phyloP scores from a whole-genome alignment of 2,797 vertebrate genomes.

The Premnoplex brunnescens region DNA sequence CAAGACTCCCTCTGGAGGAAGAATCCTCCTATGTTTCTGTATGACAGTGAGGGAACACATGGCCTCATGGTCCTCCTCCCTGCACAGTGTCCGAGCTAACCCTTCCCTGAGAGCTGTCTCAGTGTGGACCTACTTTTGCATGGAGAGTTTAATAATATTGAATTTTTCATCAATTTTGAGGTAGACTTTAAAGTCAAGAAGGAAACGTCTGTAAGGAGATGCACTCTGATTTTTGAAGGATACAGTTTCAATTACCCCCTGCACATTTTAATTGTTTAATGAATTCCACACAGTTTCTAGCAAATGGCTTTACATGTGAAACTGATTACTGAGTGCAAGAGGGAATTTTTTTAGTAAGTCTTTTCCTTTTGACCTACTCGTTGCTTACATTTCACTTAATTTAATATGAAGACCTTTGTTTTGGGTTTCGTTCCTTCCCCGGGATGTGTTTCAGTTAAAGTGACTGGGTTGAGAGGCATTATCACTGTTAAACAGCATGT shows the following conservation, averaged over 20 bases:
- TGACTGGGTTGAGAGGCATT: not conserved
- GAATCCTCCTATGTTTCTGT: not conserved
- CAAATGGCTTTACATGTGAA: not conserved
- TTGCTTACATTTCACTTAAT: constrained; percentile 36
- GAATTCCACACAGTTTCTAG: constrained; percentile 6
- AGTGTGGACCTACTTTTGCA: not conserved
- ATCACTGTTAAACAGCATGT: not conserved
- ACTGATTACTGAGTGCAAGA: constrained; percentile 14
- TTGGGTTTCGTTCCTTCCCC: not conserved
- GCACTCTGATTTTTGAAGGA: not conserved
- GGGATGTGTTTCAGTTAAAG: not conserved
- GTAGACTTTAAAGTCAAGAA: not conserved
- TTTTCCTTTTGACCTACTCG: constrained; percentile 22
- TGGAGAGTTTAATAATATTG: not conserved
- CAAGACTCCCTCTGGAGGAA: not conserved
- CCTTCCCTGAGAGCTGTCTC: not conserved
- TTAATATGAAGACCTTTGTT: constrained; percentile 26
- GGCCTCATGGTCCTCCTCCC: fast-evolving
- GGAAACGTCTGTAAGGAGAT: not conserved
- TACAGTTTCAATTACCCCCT: constrained; percentile 31
- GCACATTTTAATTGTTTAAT: constrained; percentile 41
- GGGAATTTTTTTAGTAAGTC: not conserved
- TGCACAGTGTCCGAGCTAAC: fast-evolving
- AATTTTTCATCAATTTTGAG: not conserved
- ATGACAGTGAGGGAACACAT: not conserved